Conservation (phyloP, 2,888 invertebrate genomes). For the Allygus modestus region DNA sequence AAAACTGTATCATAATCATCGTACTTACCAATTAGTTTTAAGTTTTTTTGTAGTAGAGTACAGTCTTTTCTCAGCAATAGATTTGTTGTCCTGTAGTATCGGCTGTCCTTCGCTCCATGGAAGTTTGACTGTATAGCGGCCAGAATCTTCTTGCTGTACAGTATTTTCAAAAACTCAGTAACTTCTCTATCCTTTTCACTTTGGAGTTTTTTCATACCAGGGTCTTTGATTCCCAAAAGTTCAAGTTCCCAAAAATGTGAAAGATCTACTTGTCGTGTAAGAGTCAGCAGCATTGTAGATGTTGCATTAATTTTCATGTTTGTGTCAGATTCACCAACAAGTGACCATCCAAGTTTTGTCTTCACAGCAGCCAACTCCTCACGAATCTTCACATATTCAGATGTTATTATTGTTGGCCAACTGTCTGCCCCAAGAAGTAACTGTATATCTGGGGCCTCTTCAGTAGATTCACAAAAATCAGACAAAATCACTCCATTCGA, state of each 20-base stretch:
- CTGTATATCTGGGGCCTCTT: conserved; percentile 45
- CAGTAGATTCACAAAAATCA: conserved; percentile 3
- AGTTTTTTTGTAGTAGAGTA: conserved; percentile 35
- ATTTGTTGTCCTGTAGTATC: neutral
- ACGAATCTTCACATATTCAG: conserved; percentile 50
- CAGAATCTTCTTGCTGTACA: conserved; percentile 21
- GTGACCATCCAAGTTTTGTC: conserved; percentile 62
- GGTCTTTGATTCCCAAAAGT: conserved; percentile 55
- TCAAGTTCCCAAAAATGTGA: conserved; percentile 62
- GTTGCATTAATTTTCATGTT: neutral
- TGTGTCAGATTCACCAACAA: conserved; percentile 39
- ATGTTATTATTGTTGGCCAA: conserved; percentile 57
- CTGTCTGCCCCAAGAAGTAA: conserved; percentile 62
- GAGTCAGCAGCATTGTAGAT: conserved; percentile 43
- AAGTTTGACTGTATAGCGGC: conserved; percentile 25
- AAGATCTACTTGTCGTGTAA: conserved; percentile 56
- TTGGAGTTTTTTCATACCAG: neutral
- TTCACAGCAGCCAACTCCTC: conserved; percentile 54
- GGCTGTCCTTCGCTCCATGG: conserved; percentile 21
- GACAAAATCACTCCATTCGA: conserved; percentile 57
- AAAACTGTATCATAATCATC: conserved; percentile 25
- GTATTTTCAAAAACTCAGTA: conserved; percentile 7
- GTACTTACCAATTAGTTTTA: neutral
- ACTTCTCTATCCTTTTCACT: conserved; percentile 9
- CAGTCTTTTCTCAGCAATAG: conserved; percentile 16